Evolutionary conservation across 2,888 invertebrate genomes (phyloP).

Genomic region (Acronicta leporina): DNA sequence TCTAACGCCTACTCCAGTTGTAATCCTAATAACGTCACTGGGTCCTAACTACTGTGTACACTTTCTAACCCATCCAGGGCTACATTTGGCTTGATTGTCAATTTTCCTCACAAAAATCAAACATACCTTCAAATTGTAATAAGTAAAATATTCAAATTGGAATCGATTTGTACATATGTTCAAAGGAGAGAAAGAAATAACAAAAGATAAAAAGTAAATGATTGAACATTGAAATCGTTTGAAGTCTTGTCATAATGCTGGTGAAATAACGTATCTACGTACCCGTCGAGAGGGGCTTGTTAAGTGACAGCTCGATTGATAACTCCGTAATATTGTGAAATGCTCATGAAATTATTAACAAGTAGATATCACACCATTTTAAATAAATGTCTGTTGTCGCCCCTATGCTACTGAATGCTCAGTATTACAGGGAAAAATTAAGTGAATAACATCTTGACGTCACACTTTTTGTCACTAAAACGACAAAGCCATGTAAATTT

Average conservation of each 20-base stretch:
- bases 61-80: background rate
- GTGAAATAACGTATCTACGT: slow-evolving; percentile 15
- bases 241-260: slow-evolving; percentile 10
- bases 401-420: too few species aligned
- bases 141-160: slow-evolving; percentile 14
- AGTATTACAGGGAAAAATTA: too few species aligned
- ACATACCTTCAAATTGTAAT: slow-evolving; percentile 7
- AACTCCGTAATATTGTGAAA: slow-evolving; percentile 14
- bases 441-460: too few species aligned
- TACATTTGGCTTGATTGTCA: background rate
- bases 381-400: background rate
- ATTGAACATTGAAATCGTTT: slow-evolving; percentile 33
- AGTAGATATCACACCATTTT: background rate
- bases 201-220: slow-evolving; percentile 28
- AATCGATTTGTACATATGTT: slow-evolving; percentile 18
- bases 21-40: too few species aligned
- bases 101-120: slow-evolving; percentile 6
- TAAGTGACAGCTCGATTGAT: slow-evolving; percentile 35
- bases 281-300: slow-evolving; percentile 11
- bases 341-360: background rate
- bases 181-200: slow-evolving; percentile 7
- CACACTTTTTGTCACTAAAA: too few species aligned
- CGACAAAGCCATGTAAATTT: too few species aligned
- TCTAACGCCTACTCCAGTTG: too few species aligned
- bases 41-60: too few species aligned